Conservation (phyloP, 2,888 invertebrate species). For the Hydraecia micacea region DNA sequence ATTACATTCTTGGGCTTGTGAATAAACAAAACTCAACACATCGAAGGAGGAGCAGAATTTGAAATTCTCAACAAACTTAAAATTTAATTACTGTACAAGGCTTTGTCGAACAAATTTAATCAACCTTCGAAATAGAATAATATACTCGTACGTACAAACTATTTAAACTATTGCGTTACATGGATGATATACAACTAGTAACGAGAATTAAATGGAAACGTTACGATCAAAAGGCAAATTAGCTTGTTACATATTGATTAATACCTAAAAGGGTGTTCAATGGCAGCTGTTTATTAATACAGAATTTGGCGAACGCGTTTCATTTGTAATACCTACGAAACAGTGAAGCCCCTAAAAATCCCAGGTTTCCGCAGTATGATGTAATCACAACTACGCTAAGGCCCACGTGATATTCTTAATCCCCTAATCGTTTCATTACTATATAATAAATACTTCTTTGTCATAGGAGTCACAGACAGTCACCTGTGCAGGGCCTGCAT, state of each 20-base stretch:
- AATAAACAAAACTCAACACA: slow-evolving; percentile 6
- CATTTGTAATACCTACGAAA: background rate
- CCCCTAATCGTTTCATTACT: background rate
- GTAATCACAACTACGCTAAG: slow-evolving; percentile 34
- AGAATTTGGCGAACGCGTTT: background rate
- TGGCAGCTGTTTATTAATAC: slow-evolving; percentile 6
- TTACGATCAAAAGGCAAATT: background rate
- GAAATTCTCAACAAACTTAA: background rate
- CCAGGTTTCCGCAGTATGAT: slow-evolving; percentile 46
- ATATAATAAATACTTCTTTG: background rate
- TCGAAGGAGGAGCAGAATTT: background rate
- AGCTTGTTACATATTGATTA: slow-evolving; percentile 4
- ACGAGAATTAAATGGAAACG: slow-evolving; percentile 5
- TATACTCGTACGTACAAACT: background rate
- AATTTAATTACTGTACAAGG: background rate
- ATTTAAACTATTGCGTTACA: slow-evolving; percentile 11
- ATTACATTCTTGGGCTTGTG: background rate
- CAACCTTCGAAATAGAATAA: background rate
- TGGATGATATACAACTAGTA: background rate
- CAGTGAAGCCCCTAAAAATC: slow-evolving; percentile 30
- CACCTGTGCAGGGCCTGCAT: background rate
- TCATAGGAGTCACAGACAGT: background rate
- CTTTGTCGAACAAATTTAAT: background rate
- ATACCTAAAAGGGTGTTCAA: background rate
- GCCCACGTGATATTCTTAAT: slow-evolving; percentile 17